Evolutionary conservation across 1,140 invertebrate species (phyloP), one percentile per base, ranked within the genome.

Genomic region (Neotoxoptera formosana): DNA sequence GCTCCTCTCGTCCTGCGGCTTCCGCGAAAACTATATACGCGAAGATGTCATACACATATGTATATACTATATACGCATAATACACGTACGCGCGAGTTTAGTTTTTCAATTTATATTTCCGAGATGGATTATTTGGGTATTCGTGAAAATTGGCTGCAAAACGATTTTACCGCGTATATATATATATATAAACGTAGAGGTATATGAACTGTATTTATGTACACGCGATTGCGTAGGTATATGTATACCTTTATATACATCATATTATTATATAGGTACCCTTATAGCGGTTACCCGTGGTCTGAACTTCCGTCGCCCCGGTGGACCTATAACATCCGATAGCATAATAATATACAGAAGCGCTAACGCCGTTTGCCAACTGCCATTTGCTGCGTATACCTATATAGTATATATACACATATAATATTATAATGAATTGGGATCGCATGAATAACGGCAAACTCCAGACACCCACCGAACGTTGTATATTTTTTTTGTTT

Each of bases 61-160:
- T 47, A 47, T 17, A 9, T 23, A 89, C 30, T 21, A 21, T 53
- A 23, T 53, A 23, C 51, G 20, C 17, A 34, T 56, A 89, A n/a
- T 48, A 34, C 4, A n/a, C 41, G 45, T 51, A 34, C 14, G 34
- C 34, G 23, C 21, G 36, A 1, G 88, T 30, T 36, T 45, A 41
- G 88, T 90, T 90, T 90, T 90, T 90, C 88, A 90, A 60, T 90
- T 90, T 90, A 90, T 90, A 60, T 90, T 53, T 56, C 87, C 87
- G 30, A 23, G 48, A 88, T n/a, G 87, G 87, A 67, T 90, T 60
- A 90, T 45, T 36, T 11, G 88, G 36, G 14, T 9, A 90, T 90
- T 60, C 25, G 88, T 11, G 36, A 90, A 67, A 90, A 90, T 67
- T 67, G 89, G 53, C 88, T 60, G 53, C 53, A 60, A 90, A 90